A percentile compares a stretch with the other conserved stretches of the same genome.
phyloP scores from a whole-genome alignment of 1,140 invertebrate species.

The Drosophila subobscura region DNA sequence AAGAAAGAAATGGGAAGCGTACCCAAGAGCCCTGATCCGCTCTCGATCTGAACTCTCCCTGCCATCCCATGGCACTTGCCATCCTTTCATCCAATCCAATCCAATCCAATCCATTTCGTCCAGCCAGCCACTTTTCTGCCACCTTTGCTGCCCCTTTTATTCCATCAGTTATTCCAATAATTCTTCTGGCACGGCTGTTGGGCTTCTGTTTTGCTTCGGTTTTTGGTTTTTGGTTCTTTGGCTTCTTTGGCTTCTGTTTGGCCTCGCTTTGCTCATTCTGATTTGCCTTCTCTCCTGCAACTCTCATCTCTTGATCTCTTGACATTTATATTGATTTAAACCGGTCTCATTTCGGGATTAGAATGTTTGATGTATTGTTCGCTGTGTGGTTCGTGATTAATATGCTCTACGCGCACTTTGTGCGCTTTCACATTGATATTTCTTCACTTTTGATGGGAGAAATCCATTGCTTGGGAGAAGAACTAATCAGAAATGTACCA shows the following conservation, averaged over 20 bases:
- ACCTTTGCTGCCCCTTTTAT: too few species aligned
- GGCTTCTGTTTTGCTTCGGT: slow-evolving; percentile 22
- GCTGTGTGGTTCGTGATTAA: neutral
- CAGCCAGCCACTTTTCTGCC: too few species aligned
- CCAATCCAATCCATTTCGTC: too few species aligned
- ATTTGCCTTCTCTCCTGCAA: too few species aligned
- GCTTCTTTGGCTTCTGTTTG: neutral
- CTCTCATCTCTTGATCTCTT: slow-evolving; percentile 9
- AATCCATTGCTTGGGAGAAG: too few species aligned
- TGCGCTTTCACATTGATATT: neutral
- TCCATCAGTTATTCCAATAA: too few species aligned
- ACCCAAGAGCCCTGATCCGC: neutral
- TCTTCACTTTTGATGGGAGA: neutral
- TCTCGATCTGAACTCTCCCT: slow-evolving; percentile 6
- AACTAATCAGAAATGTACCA: too few species aligned
- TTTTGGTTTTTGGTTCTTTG: slow-evolving; percentile 14
- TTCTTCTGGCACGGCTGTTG: neutral
- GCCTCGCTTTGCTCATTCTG: too few species aligned
- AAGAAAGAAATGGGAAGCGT: slow-evolving; percentile 38
- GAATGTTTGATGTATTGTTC: neutral
- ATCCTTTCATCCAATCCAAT: neutral
- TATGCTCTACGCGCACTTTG: neutral
- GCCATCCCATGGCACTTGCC: slow-evolving; percentile 20
- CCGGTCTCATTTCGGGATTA: slow-evolving; percentile 3
- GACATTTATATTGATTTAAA: slow-evolving; percentile 35